Percentiles rank a stretch among this genome's conserved stretches.
Evolutionary conservation across 2,113 vertebrate species (phyloP).

Genomic region (Thymallus thymallus): DNA sequence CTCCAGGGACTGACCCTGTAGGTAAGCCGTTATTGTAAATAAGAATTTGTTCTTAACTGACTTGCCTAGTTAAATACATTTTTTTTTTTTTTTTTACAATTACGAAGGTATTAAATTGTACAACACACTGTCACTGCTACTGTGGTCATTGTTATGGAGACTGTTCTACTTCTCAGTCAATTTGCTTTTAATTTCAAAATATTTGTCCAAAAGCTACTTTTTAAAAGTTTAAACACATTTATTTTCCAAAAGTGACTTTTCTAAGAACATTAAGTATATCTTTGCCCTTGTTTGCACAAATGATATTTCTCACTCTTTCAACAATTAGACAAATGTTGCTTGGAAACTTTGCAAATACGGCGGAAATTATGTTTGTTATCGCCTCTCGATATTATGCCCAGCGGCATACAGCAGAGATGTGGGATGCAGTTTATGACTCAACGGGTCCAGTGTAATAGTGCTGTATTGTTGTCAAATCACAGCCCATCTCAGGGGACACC

Average conservation of each 20-base stretch:
- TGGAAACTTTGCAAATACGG: conserved; percentile 54
- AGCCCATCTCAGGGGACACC: neutral
- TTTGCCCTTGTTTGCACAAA: conserved; percentile 47
- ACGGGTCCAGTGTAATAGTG: neutral
- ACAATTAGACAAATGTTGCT: conserved; percentile 52
- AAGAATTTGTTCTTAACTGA: too few relatives aligned
- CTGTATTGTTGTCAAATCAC: neutral
- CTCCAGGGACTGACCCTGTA: too few relatives aligned
- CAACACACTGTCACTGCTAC: neutral
- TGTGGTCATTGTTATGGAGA: too few relatives aligned
- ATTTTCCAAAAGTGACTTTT: neutral
- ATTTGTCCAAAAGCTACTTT: neutral
- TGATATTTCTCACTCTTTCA: conserved; percentile 16
- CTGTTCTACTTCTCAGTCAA: too few relatives aligned
- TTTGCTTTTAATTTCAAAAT: neutral
- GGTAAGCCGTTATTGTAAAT: too few relatives aligned
- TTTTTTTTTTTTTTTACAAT: too few relatives aligned
- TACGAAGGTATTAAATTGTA: too few relatives aligned
- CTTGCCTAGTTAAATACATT: too few relatives aligned
- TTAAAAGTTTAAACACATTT: neutral
- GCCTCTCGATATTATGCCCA: conserved; percentile 17
- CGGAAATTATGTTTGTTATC: conserved; percentile 67
- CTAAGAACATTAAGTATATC: conserved; percentile 28
- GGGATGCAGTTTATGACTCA: neutral
- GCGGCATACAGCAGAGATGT: conserved; percentile 23